A percentile compares a stretch with the other conserved stretches of the same genome.
These are phyloP conservation scores for Drosophila trapezifrons DNA, from an alignment of 1,140 invertebrate species.

Conservation along the genomic window DNA sequence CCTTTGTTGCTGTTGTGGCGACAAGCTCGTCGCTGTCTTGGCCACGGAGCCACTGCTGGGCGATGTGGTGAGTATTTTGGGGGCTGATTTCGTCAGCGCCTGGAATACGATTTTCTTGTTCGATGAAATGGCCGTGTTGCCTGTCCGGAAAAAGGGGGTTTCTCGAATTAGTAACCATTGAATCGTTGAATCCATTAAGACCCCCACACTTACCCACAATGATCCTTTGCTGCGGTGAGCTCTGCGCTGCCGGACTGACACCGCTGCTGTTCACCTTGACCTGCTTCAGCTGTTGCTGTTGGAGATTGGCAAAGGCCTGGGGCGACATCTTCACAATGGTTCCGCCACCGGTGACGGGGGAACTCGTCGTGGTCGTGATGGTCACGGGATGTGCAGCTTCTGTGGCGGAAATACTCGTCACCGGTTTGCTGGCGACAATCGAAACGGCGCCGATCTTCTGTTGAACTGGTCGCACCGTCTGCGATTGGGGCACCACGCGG, in stretches of 20 bases:
- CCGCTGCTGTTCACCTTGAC: constrained; percentile 40
- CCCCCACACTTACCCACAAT: constrained; percentile 62
- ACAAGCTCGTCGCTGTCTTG: constrained; percentile 11
- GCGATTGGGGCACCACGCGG: constrained; percentile 64
- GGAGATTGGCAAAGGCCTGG: constrained; percentile 72
- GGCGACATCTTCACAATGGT: constrained; percentile 80
- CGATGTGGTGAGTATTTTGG: constrained; percentile 72
- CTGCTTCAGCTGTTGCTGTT: constrained; percentile 64
- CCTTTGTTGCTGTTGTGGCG: constrained; percentile 84
- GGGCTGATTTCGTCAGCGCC: constrained; percentile 52
- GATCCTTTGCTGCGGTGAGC: constrained; percentile 63
- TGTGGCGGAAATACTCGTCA: constrained; percentile 4
- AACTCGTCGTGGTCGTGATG: constrained; percentile 10
- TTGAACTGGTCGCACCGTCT: constrained; percentile 61
- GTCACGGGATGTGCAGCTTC: constrained; percentile 16
- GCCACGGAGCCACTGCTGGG: constrained; percentile 6
- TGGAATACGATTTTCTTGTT: constrained; percentile 79
- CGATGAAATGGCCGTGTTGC: constrained; percentile 74
- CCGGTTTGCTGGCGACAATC: constrained; percentile 56
- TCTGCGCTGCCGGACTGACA: constrained; percentile 35
- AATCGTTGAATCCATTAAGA: fast-evolving
- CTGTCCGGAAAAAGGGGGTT: constrained; percentile 14
- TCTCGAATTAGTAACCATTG: not conserved
- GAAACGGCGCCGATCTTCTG: constrained; percentile 71
- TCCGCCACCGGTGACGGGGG: constrained; percentile 32